Percentiles rank a stretch among this genome's conserved stretches.
Conservation (phyloP, 2,113 vertebrate species). For the Agapornis roseicollis region DNA sequence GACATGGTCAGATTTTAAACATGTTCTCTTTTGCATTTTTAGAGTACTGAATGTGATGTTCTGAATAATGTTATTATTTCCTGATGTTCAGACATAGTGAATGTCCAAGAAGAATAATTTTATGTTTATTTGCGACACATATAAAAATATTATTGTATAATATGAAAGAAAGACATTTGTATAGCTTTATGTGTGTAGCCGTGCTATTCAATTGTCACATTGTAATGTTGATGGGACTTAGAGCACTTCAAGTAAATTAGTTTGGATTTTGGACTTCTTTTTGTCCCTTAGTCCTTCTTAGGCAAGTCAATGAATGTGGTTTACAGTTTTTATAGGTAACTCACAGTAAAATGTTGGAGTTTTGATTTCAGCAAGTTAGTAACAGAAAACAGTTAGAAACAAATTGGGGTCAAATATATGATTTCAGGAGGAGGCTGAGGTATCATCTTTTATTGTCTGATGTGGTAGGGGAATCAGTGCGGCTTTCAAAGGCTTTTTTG, state of each 20-base stretch:
- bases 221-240: background rate
- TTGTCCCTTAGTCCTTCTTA: background rate
- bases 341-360: background rate
- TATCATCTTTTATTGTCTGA: background rate
- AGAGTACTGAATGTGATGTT: background rate
- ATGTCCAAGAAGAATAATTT: background rate
- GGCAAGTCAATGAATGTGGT: background rate
- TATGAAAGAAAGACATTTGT: background rate
- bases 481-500: background rate
- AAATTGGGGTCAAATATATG: background rate
- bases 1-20: background rate
- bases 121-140: background rate
- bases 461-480: background rate
- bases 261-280: background rate
- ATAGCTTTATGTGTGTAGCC: background rate
- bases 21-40: background rate
- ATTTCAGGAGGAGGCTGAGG: background rate
- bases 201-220: background rate
- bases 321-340: background rate
- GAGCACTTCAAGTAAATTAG: background rate
- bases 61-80: background rate
- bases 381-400: background rate
- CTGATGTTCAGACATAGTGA: background rate
- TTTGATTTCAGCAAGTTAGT: background rate
- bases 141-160: background rate